Percentiles rank a stretch among this genome's conserved stretches.
Evolutionary conservation across 2,888 invertebrate genomes (phyloP).

Genomic region (Troides aeacus): DNA sequence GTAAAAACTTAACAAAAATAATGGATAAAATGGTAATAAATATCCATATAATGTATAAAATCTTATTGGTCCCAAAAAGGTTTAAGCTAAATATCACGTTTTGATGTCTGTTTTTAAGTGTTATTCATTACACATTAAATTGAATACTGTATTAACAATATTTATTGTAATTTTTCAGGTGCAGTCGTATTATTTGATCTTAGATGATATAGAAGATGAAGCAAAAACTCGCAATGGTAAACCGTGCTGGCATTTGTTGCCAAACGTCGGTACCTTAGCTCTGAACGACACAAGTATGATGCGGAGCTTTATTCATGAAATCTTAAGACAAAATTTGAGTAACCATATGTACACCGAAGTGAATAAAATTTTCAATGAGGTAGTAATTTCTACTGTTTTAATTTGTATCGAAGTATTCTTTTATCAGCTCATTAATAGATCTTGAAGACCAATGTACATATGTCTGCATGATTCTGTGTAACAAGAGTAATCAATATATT

Average conservation of each 20-base stretch:
- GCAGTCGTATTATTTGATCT: conserved; percentile 90
- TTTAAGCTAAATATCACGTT: not conserved
- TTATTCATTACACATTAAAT: not conserved
- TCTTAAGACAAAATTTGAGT: conserved; percentile 46
- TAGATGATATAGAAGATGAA: conserved; percentile 96
- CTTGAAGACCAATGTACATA: too few species aligned
- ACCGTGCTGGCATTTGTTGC: conserved; percentile 92
- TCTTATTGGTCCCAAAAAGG: too few species aligned
- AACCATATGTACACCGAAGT: conserved; percentile 17
- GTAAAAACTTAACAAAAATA: too few species aligned
- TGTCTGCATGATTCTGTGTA: too few species aligned
- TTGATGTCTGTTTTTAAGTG: not conserved
- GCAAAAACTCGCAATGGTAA: conserved; percentile 90
- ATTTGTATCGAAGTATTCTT: not conserved
- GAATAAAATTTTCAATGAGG: conserved; percentile 22
- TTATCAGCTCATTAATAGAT: not conserved
- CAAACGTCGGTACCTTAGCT: conserved; percentile 85
- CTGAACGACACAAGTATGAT: conserved; percentile 92
- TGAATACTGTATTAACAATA: not conserved
- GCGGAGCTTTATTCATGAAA: conserved; percentile 85
- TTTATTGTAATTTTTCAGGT: conserved; percentile 75
- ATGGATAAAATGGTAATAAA: too few species aligned
- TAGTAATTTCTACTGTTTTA: not conserved
- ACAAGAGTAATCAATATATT: too few species aligned
- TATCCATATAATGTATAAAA: too few species aligned